These are phyloP conservation scores for Podilymbus podiceps DNA, from an alignment of 2,113 vertebrate species.

Conservation along the genomic window DNA sequence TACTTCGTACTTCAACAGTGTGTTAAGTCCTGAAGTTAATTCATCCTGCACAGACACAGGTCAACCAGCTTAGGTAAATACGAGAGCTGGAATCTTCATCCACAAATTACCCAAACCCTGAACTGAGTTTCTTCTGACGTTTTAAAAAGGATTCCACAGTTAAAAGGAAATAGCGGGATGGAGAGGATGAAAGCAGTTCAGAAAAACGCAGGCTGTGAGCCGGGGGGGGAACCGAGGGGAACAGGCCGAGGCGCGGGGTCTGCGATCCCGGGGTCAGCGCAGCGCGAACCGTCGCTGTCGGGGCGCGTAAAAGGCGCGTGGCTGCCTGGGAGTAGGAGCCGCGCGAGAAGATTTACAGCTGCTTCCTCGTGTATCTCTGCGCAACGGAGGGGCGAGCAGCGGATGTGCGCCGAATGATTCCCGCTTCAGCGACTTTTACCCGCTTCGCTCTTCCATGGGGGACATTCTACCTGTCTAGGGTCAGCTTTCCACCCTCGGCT, in stretches of 20 bases:
- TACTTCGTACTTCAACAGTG: accelerated
- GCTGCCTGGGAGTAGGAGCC: not conserved
- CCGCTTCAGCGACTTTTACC: not conserved
- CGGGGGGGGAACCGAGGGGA: not conserved
- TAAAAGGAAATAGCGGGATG: not conserved
- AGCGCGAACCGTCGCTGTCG: accelerated
- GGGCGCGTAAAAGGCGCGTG: too few species aligned
- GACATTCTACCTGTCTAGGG: accelerated
- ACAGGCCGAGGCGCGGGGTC: not conserved
- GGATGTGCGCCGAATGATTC: accelerated
- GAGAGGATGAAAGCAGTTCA: not conserved
- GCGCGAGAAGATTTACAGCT: too few species aligned
- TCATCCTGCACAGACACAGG: not conserved
- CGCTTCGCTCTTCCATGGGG: not conserved
- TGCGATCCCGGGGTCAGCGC: not conserved
- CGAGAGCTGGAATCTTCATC: not conserved
- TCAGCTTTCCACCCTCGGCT: too few species aligned
- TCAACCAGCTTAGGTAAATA: not conserved
- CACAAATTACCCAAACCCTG: not conserved
- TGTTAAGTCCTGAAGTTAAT: not conserved
- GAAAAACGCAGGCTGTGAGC: not conserved
- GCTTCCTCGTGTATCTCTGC: accelerated
- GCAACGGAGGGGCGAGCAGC: not conserved
- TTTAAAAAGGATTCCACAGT: not conserved
- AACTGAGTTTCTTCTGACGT: not conserved